These are phyloP conservation scores for Peucedramus taeniatus DNA, from an alignment of 2,113 vertebrate genomes.

Conservation along the genomic window DNA sequence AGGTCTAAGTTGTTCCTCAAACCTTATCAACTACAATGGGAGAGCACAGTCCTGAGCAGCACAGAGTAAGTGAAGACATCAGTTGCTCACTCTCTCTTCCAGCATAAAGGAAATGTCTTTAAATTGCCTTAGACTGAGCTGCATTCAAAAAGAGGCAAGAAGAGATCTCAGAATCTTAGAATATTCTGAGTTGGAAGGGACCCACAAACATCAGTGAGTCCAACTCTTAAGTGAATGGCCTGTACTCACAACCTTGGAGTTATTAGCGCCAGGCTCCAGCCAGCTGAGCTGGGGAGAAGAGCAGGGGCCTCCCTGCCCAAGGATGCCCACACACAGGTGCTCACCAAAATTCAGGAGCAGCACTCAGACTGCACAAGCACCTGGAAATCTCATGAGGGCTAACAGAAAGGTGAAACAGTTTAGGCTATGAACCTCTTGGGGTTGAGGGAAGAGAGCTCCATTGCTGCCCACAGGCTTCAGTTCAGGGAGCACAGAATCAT, in stretches of 20 bases:
- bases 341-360: background rate
- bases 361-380: background rate
- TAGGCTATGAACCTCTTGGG: background rate
- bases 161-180: background rate
- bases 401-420: background rate
- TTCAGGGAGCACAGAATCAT: background rate
- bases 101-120: background rate
- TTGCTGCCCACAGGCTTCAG: background rate
- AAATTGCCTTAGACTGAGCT: background rate
- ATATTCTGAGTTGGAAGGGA: background rate
- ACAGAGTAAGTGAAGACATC: background rate
- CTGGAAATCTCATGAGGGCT: background rate
- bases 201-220: background rate
- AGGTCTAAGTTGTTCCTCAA: background rate
- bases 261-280: background rate
- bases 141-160: background rate
- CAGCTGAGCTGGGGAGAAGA: background rate
- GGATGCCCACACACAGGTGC: background rate
- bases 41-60: background rate
- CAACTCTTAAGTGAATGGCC: background rate
- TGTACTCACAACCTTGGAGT: background rate
- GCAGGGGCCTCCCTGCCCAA: background rate
- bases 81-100: background rate
- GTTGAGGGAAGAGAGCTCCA: rapidly evolving
- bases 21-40: background rate